phyloP scores from a whole-genome alignment of 1,140 invertebrate genomes.

The Rhopalosiphum padi region DNA sequence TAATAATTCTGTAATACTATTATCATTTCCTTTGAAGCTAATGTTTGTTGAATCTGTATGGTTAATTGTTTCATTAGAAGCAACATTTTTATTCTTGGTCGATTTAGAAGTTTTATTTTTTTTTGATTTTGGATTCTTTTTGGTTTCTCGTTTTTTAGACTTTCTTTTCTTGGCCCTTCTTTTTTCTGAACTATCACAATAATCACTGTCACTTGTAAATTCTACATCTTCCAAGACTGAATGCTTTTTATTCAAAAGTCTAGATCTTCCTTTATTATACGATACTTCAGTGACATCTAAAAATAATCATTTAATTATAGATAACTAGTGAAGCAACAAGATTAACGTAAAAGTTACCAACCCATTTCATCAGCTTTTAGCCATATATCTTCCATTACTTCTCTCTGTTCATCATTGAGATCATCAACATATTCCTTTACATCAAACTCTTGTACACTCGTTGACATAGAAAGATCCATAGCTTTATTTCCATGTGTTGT shows the following conservation, averaged over 20 bases:
- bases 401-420: conserved; percentile 74
- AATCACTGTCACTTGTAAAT: conserved; percentile 44
- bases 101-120: not conserved
- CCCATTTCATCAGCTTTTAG: conserved; percentile 81
- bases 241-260: not conserved
- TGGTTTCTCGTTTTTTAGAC: not conserved
- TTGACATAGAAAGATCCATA: conserved; percentile 64
- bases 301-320: not conserved
- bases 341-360: conserved; percentile 61
- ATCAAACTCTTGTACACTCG: conserved; percentile 65
- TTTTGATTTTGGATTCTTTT: conserved; percentile 15
- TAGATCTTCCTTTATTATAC: conserved; percentile 5
- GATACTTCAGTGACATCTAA: conserved; percentile 29
- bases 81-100: not conserved
- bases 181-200: conserved; percentile 26
- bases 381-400: conserved; percentile 82
- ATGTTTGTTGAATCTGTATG: not conserved
- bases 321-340: not conserved
- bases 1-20: not conserved
- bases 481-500: conserved; percentile 1
- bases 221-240: not conserved
- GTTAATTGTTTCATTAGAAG: not conserved
- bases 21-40: not conserved
- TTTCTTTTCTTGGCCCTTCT: conserved; percentile 18
- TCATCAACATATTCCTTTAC: conserved; percentile 47